Base-by-base conservation (phyloP, 2,888 invertebrate genomes). In the Congeria kusceri region DNA sequence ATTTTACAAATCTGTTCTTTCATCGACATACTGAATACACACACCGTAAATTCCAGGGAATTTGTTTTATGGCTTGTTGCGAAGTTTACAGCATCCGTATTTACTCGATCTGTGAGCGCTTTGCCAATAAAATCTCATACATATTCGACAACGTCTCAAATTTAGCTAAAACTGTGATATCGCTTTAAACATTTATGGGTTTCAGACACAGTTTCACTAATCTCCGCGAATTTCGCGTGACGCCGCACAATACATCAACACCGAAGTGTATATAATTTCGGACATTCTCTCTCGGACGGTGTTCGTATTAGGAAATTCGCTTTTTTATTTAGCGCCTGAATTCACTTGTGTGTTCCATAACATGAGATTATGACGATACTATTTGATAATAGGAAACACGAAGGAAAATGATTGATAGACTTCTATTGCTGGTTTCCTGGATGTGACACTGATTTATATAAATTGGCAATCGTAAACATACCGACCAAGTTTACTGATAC, bases 81-180 rank as follows among this genome's bases (percentile, higher is more conserved):
- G 39, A 15, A 39, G 39, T 39, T 39, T 11, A 39, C 15, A 15
- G 39, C 39, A 39, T 39, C 39, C 39, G 9, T 39, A 39, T 39
- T 39, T 39, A 39, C 15, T 59, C 32, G 53, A 49, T 47, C n/a
- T 53, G 53, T 25, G 53, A 53, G 53, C 53, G 25, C 39, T 53
- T 53, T 53, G 23, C 9, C 64, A 39, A 72, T 57, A 72, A 67
- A 80, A 46, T 69, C 62, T 58, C 72, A 82, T 76, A 69, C 72
- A 82, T 76, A 78, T 78, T 78, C 76, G 69, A 75, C 69, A 65
- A 66, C 39, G 76, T 73, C 71, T 82, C 75, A 58, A 82, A 73
- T 76, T 76, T 76, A 63, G 63, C 20, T 62, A 53, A 62, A 76
- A 59, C 66, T 69, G 76, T 72, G 78, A 75, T 64, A 72, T 64